Percentiles rank a stretch among this genome's conserved stretches.
These are phyloP conservation scores for Dicyrtoma fusca DNA, from an alignment of 2,888 invertebrate genomes.

Conservation along the genomic window DNA sequence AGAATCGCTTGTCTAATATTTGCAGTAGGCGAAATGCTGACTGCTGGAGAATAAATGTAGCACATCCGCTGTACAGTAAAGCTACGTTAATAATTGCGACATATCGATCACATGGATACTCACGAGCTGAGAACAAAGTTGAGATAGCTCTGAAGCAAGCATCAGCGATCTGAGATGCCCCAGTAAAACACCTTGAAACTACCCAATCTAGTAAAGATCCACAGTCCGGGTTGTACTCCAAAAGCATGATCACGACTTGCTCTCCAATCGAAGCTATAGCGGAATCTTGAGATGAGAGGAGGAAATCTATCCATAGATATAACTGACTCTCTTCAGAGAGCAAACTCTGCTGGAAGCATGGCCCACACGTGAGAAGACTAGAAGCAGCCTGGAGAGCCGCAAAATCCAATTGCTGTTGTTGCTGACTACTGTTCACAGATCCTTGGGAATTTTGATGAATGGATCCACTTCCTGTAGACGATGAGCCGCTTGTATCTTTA, in stretches of 20 bases:
- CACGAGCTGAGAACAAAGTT: conserved; percentile 95
- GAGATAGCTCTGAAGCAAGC: conserved; percentile 95
- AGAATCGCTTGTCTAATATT: conserved; percentile 91
- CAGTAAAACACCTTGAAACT: conserved; percentile 96
- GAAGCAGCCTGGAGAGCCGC: conserved; percentile 84
- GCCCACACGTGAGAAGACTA: conserved; percentile 91
- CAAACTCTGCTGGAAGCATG: conserved; percentile 84
- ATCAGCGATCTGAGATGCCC: conserved; percentile 85
- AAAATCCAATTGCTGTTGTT: conserved; percentile 61
- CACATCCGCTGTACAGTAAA: conserved; percentile 93
- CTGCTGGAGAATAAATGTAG: conserved; percentile 87
- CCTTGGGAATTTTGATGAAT: not conserved
- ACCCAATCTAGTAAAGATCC: conserved; percentile 94
- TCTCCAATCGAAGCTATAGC: conserved; percentile 58
- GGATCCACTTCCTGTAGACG: conserved; percentile 50
- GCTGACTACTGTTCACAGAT: not conserved
- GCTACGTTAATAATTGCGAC: conserved; percentile 98
- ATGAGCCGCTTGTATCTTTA: conserved; percentile 41
- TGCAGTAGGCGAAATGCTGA: conserved; percentile 92
- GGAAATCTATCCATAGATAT: conserved; percentile 92
- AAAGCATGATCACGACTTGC: conserved; percentile 66
- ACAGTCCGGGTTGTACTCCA: conserved; percentile 94
- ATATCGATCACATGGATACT: conserved; percentile 97
- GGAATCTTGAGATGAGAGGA: conserved; percentile 79
- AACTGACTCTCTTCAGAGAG: conserved; percentile 85